Evolutionary conservation across 1,140 invertebrate species (phyloP).

Genomic region (Agraylea sexmaculata): DNA sequence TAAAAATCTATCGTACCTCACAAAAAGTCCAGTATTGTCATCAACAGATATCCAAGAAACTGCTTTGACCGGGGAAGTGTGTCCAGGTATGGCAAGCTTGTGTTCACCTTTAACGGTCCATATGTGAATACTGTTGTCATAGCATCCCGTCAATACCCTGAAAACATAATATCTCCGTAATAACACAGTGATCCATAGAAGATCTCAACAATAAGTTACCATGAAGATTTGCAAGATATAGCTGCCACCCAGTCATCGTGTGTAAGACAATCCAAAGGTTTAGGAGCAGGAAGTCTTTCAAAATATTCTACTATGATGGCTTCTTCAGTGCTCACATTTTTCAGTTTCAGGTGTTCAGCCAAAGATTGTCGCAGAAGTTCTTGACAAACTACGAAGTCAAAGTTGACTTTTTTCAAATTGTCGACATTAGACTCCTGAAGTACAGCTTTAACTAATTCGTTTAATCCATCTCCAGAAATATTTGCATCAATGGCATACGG

Average conservation of each 20-base stretch:
- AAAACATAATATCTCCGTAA: constrained; percentile 14
- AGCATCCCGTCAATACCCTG: constrained; percentile 88
- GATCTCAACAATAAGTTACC: constrained; percentile 37
- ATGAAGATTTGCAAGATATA: constrained; percentile 61
- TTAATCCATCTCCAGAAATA: constrained; percentile 57
- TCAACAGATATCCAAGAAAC: constrained; percentile 72
- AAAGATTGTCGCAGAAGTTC: constrained; percentile 65
- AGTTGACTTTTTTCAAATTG: constrained; percentile 50
- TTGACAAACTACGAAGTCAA: constrained; percentile 79
- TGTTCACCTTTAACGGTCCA: constrained; percentile 80
- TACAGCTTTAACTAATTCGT: constrained; percentile 69
- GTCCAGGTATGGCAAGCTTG: constrained; percentile 71
- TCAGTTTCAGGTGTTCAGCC: constrained; percentile 55
- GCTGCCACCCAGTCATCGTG: constrained; percentile 95
- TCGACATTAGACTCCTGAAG: constrained; percentile 49
- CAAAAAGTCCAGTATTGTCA: constrained; percentile 54
- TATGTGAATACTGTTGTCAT: constrained; percentile 85
- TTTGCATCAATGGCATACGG: constrained; percentile 67
- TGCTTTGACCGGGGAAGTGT: constrained; percentile 74
- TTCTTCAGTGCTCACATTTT: constrained; percentile 57
- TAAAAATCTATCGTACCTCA: constrained; percentile 42
- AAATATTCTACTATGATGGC: constrained; percentile 84
- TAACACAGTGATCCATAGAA: neutral
- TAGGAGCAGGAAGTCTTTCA: constrained; percentile 73
- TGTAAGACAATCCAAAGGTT: constrained; percentile 78